These are phyloP conservation scores for Hartigia nigra DNA, from an alignment of 2,888 invertebrate genomes.

Conservation along the genomic window DNA sequence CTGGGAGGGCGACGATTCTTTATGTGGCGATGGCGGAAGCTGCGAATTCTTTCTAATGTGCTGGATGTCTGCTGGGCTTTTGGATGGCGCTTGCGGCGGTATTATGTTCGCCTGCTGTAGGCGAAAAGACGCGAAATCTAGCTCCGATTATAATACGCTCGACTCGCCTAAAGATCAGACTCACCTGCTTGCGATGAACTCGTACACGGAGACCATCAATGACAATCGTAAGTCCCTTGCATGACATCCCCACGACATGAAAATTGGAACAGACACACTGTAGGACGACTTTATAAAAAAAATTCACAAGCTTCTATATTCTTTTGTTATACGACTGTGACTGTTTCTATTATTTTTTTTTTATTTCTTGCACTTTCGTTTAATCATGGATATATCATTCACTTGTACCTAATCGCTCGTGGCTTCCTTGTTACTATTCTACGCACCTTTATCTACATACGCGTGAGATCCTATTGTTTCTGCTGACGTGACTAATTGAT, in stretches of 20 bases:
- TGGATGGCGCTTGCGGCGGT: slow-evolving; percentile 86
- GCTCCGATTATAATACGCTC: slow-evolving; percentile 59
- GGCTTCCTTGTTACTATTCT: neutral
- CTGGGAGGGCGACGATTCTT: slow-evolving; percentile 68
- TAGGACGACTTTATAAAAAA: neutral
- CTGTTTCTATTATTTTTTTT: neutral
- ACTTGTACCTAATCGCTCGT: neutral
- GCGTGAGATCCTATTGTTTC: neutral
- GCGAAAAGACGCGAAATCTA: slow-evolving; percentile 67
- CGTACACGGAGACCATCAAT: slow-evolving; percentile 69
- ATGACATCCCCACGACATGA: neutral
- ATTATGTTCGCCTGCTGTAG: slow-evolving; percentile 89
- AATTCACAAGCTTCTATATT: neutral
- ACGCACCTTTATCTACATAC: neutral
- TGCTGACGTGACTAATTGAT: neutral
- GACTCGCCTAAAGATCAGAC: slow-evolving; percentile 60
- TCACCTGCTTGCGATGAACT: slow-evolving; percentile 66
- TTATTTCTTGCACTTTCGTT: neutral
- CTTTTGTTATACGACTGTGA: neutral
- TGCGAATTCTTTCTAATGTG: slow-evolving; percentile 93
- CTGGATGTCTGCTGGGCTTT: slow-evolving; percentile 89
- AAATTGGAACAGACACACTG: neutral
- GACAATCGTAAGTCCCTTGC: slow-evolving; percentile 69
- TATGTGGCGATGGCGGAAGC: slow-evolving; percentile 79
- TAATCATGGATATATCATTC: neutral